Evolutionary conservation across 2,113 vertebrate species (phyloP).

Genomic region (Rhinolophus sinicus): DNA sequence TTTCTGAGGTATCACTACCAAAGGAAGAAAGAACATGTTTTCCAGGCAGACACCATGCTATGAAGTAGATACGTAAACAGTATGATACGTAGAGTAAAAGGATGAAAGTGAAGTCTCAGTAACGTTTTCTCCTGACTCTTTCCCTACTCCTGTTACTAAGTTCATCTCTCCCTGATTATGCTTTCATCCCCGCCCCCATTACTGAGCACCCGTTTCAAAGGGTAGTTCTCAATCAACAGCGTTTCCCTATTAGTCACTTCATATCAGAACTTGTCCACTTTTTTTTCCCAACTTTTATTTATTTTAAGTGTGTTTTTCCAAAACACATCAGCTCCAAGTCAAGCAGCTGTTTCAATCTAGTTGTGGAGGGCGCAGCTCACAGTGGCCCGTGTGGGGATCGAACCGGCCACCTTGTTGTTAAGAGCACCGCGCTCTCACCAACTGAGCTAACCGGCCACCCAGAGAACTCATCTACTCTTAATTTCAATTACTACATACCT

Average conservation of each 20-base stretch:
- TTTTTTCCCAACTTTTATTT: no score
- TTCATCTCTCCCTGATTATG: background rate
- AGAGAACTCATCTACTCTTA: background rate
- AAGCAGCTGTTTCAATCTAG: no score
- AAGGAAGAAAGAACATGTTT: background rate
- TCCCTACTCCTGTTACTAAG: background rate
- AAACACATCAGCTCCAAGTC: no score
- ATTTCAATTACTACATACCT: background rate
- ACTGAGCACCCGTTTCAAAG: background rate
- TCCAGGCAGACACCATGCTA: background rate
- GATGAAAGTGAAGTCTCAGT: background rate
- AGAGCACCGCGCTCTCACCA: no score
- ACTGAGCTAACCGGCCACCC: no score
- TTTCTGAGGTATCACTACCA: background rate
- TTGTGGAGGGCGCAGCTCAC: no score
- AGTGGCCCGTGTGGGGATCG: no score
- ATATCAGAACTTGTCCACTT: background rate
- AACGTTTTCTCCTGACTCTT: conserved; percentile 3
- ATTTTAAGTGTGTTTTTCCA: no score
- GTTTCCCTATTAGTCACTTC: background rate
- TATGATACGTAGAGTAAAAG: background rate
- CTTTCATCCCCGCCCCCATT: background rate
- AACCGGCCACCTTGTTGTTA: no score
- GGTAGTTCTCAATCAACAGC: background rate
- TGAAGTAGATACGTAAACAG: background rate